phyloP scores from a whole-genome alignment of 2,113 vertebrate species.

The Misgurnus mizolepis region DNA sequence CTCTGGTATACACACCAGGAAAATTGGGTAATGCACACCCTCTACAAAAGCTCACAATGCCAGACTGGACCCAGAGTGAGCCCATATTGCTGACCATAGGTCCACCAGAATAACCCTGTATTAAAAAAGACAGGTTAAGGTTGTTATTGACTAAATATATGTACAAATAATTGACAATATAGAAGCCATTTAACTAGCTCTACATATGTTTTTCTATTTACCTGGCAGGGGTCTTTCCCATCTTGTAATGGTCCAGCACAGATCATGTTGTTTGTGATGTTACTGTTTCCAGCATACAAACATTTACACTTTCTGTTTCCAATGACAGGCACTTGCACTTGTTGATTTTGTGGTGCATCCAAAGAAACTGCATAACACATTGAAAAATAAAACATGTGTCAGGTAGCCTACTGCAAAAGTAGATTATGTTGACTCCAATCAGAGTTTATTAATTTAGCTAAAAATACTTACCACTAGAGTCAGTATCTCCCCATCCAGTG shows the following conservation, averaged over 20 bases:
- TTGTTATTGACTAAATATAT: too few species aligned
- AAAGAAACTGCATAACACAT: neutral
- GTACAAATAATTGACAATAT: neutral
- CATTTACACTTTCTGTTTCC: constrained; percentile 56
- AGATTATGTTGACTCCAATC: too few species aligned
- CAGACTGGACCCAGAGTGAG: constrained; percentile 38
- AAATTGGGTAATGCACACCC: constrained; percentile 63
- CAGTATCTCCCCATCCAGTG: constrained; percentile 72
- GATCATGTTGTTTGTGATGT: constrained; percentile 71
- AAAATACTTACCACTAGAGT: neutral
- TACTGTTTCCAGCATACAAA: constrained; percentile 1
- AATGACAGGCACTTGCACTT: constrained; percentile 55
- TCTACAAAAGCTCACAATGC: constrained; percentile 80
- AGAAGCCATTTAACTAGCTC: neutral
- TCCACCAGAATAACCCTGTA: constrained; percentile 82
- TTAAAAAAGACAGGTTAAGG: constrained; percentile 40
- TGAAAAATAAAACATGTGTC: neutral
- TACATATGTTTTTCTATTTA: neutral
- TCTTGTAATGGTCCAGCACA: constrained; percentile 68
- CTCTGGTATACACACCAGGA: constrained; percentile 49
- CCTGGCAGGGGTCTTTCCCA: constrained; percentile 59
- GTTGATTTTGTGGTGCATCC: constrained; percentile 36
- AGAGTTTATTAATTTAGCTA: too few species aligned
- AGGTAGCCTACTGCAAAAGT: neutral
- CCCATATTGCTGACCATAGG: constrained; percentile 54